Base-by-base conservation (phyloP, 2,888 invertebrate genomes). In the Nemapogon koenigi region DNA sequence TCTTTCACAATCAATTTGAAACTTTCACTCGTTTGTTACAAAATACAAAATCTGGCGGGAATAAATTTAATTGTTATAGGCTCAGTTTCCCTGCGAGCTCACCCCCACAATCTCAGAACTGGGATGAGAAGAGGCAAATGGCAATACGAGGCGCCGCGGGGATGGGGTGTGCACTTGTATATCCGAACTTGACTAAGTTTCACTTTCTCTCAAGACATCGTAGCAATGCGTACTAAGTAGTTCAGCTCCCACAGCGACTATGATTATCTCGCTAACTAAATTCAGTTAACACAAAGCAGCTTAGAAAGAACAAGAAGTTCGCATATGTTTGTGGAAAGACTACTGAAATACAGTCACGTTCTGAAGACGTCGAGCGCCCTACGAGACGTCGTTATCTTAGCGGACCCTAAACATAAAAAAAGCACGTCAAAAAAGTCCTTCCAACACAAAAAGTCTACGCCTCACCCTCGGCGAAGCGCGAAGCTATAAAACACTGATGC, bases 31-130 rank as follows among this genome's bases (percentile, higher is more conserved):
- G 11, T 19, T 33, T 19, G 10, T 22, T 56, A 51, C 49, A 52
- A 53, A 67, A 65, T 57, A 61, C 61, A 68, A 69, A 69, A 69
- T 58, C 60, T 64, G 62, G 56, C 66, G 61, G 59, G 68, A 71
- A 72, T 71, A 73, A 73, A 75, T 71, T 73, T 75, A 76, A 78
- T 76, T 76, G 78, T 76, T 72, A 63, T 70, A 78, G 75, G 73
- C 69, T 69, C 65, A 62, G 67, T 59, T 66, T 59, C 61, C 62
- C 57, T 62, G 63, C 56, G 35, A 29, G 15, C 18, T 30, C 29
- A 43, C 41, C 38, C n/a, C n/a, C n/a, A n/a, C n/a, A n/a, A n/a
- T n/a, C n/a, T n/a, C n/a, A n/a, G n/a, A n/a, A n/a, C n/a, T n/a
- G n/a, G n/a, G n/a, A n/a, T n/a, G n/a, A n/a, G n/a, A 50, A 50